Conservation (phyloP, 2,797 vertebrate species). For the Phataginus tricuspis region DNA sequence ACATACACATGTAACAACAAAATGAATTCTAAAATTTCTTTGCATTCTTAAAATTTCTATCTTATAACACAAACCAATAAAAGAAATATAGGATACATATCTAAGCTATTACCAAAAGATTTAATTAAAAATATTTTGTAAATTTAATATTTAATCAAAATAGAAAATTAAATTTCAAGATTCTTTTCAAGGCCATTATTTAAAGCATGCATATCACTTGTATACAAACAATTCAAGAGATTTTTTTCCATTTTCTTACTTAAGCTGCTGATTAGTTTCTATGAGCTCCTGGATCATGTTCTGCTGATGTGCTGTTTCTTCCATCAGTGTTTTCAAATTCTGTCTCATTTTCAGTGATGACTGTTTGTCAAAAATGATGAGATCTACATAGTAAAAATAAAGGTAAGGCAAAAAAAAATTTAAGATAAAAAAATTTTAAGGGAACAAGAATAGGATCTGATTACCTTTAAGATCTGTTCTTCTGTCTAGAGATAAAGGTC, state of each 20-base stretch:
- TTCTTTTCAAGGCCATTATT: neutral
- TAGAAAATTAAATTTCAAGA: conserved; percentile 9
- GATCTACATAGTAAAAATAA: conserved; percentile 83
- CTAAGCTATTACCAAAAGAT: neutral
- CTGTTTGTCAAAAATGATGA: conserved; percentile 89
- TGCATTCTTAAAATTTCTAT: conserved; percentile 34
- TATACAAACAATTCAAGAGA: neutral
- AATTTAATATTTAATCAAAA: conserved; percentile 54
- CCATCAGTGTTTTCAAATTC: conserved; percentile 89
- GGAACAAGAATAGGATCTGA: conserved; percentile 18
- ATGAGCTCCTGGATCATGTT: conserved; percentile 91
- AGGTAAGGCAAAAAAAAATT: neutral
- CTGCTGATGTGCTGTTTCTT: conserved; percentile 90
- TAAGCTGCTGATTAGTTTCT: conserved; percentile 90
- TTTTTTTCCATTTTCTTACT: conserved; percentile 84
- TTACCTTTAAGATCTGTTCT: conserved; percentile 88
- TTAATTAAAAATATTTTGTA: conserved; percentile 41
- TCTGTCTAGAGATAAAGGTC: conserved; percentile 87
- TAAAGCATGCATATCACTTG: neutral
- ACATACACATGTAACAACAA: neutral
- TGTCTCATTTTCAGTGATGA: conserved; percentile 87
- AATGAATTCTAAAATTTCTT: conserved; percentile 22
- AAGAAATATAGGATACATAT: neutral
- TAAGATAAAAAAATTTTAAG: conserved; percentile 19
- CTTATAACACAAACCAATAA: neutral